Evolutionary conservation across 2,797 vertebrate genomes (phyloP), one percentile per base, ranked within the genome.

Genomic region (Siniperca scherzeri): DNA sequence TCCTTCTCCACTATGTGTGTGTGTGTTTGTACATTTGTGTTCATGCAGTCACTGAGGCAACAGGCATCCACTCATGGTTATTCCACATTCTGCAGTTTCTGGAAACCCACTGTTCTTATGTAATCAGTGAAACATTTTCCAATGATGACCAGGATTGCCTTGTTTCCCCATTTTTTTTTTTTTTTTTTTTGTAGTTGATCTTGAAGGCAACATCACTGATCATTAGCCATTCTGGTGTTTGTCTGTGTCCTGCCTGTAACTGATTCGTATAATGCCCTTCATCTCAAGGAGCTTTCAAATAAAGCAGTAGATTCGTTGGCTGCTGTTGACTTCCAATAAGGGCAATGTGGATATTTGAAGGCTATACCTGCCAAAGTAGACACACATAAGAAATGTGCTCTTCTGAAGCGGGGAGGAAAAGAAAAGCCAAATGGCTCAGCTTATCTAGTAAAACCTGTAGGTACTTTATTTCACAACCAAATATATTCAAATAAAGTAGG

Each of bases 401-500:
- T 5, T 27, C 8, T 21, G 52, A 48, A 38, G 53, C 22, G 44
- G 22, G 40, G 33, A 84, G 25, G 56, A 30, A 60, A 48, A 17
- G 5, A 64, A 67, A 64, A n/a, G 55, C 36, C 48, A 62, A 44
- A 40, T 62, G 64, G 52, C 52, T 56, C 14, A 40, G 21, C 19
- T 78, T 88, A 82, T 86, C 76, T 88, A 57, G 46, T 57, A 22
- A 83, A 75, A 82, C 70, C 44, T 30, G 25, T 79, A 74, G 71
- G 30, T 50, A 56, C 70, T 81, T 86, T 2, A 91, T 90, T 89
- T 88, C 33, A 85, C 48, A 82, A 55, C 21, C 88, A 92, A 91
- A 91, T 91, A 2, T 83, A 91, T 89, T 81, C 80, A 90, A 90
- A 92, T 88, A 3, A 22, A 52, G 62, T 12, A 12, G 61, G 69